phyloP scores from a whole-genome alignment of 2,888 invertebrate genomes.

The Dorcus parallelipipedus region DNA sequence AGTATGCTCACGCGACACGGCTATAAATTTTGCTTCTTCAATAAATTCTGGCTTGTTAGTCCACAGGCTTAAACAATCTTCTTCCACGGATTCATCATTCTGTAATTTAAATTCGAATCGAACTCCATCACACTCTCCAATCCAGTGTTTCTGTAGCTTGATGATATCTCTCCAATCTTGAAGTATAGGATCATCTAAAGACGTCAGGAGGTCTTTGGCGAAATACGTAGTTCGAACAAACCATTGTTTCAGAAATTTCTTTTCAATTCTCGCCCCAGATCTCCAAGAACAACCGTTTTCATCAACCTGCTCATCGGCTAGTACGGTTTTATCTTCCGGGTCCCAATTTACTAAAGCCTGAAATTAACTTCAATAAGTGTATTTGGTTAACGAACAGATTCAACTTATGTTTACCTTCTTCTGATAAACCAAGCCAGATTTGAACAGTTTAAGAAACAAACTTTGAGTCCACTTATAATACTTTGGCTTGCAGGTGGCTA shows the following conservation, averaged over 20 bases:
- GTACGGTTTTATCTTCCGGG: constrained; percentile 93
- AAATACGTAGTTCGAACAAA: constrained; percentile 86
- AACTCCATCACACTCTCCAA: constrained; percentile 80
- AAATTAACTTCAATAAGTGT: constrained; percentile 25
- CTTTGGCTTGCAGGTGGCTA: constrained; percentile 80
- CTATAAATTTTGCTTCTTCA: constrained; percentile 66
- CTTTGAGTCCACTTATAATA: constrained; percentile 98
- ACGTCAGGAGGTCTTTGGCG: constrained; percentile 69
- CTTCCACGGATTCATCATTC: constrained; percentile 29
- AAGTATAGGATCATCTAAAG: constrained; percentile 64
- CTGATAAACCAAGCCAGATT: constrained; percentile 82
- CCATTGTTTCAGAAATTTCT: constrained; percentile 88
- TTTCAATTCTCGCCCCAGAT: constrained; percentile 92
- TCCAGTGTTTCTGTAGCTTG: constrained; percentile 85
- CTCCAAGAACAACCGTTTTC: constrained; percentile 89
- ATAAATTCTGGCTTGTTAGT: constrained; percentile 71
- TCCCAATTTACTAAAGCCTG: constrained; percentile 96
- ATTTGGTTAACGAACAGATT: background rate
- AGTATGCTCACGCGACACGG: constrained; percentile 57
- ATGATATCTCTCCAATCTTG: constrained; percentile 82
- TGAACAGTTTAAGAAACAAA: constrained; percentile 84
- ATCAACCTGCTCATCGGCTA: constrained; percentile 98
- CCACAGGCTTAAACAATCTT: constrained; percentile 62
- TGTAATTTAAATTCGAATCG: constrained; percentile 60
- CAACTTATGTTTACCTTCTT: constrained; percentile 59